Evolutionary conservation across 2,113 vertebrate genomes (phyloP), one percentile per base, ranked within the genome.

Genomic region (Redunca redunca): DNA sequence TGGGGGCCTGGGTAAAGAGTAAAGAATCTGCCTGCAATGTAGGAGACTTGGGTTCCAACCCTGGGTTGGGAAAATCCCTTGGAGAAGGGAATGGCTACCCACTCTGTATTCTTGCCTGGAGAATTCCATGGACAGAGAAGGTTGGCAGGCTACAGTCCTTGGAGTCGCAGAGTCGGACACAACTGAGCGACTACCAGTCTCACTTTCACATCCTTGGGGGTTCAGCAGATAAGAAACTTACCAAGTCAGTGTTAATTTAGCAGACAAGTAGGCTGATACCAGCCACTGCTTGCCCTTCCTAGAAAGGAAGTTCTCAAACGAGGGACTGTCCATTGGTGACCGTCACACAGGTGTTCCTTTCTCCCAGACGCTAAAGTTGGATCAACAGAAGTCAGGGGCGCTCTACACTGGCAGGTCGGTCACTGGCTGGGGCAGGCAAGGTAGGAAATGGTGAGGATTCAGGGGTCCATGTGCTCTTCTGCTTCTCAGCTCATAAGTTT

Each of bases 341-440:
- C 25, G 6, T 28, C 14, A 28, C 43, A 48, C 3, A 3, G 14
- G 36, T 60, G 30, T n/a, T 5, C 30, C 19, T 6, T 7, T 11
- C 1, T 14, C 36, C 52, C 83, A 43, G 71, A 16, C 0, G 2
- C 50, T 8, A 16, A 30, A 33, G 11, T 6, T 12, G 4, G 8
- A 33, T 15, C 53, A 13, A 2, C 17, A 3, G 60, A n/a, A 52
- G 26, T 57, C 4, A 26, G 33, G 23, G n/a, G 57, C 0, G 0
- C 33, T 36, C 1, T 1, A 9, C 16, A 3, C 10, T 11, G 7
- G 43, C 15, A 16, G 19, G 9, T 0, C 7, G 15, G 11, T n/a
- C 25, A 0, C 9, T 3, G 33, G 74, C 2, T 5, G 2, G 26
- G 14, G 4, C 64, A 8, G 23, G 7, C 1, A 2, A 21, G 8